A percentile compares a stretch with the other conserved stretches of the same genome.
These are phyloP conservation scores for Otis tarda DNA, from an alignment of 2,113 vertebrate genomes.

Conservation along the genomic window DNA sequence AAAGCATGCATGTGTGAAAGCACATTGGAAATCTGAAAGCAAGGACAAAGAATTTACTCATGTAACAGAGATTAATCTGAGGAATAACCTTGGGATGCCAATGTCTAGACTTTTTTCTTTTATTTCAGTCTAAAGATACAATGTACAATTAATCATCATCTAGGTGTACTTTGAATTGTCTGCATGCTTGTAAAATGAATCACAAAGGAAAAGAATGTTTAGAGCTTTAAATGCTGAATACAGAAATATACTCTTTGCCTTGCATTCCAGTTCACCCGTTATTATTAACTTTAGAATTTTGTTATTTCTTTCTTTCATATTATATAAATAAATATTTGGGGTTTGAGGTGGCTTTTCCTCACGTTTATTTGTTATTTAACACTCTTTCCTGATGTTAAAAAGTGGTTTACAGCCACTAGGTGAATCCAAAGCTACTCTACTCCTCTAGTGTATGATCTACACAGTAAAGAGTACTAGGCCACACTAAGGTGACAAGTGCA, in stretches of 20 bases:
- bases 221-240: background rate
- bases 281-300: background rate
- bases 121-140: background rate
- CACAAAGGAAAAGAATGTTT: background rate
- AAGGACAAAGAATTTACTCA: background rate
- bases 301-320: background rate
- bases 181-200: background rate
- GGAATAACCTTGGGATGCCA: background rate
- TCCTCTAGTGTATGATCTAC: background rate
- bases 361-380: background rate
- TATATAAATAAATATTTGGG: background rate
- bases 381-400: background rate
- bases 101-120: background rate
- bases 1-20: background rate
- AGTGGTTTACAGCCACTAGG: background rate
- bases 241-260: background rate
- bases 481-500: background rate
- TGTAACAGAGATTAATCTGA: background rate
- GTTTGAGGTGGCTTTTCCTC: fast-evolving
- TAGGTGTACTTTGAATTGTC: background rate
- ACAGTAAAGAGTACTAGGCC: background rate
- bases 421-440: background rate
- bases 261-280: background rate
- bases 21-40: background rate
- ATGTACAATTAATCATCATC: background rate